phyloP scores from a whole-genome alignment of 1,140 invertebrate genomes.

The Sitobion miscanthi region DNA sequence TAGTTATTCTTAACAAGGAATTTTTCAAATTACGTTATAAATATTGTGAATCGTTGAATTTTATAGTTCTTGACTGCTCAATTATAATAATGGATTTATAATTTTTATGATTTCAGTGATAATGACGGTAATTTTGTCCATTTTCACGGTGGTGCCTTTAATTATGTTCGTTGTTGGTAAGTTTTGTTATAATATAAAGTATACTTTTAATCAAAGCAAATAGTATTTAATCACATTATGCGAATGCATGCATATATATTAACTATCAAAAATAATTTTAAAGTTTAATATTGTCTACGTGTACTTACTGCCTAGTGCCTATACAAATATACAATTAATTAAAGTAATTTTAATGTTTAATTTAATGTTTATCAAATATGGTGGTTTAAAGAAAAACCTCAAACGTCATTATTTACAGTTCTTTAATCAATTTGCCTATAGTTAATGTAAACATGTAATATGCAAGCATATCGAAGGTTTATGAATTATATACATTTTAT shows the following conservation, averaged over 20 bases:
- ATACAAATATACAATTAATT: background rate
- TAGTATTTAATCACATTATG: background rate
- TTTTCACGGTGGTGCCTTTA: constrained; percentile 30
- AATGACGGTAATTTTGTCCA: constrained; percentile 43
- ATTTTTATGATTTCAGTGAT: constrained; percentile 56
- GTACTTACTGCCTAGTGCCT: background rate
- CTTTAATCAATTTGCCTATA: background rate
- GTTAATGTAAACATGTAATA: background rate
- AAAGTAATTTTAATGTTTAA: background rate
- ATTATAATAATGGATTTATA: constrained; percentile 8
- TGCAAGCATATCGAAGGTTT: background rate
- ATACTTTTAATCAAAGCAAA: background rate
- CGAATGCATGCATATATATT: background rate
- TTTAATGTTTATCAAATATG: background rate
- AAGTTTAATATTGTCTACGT: background rate
- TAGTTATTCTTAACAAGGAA: background rate
- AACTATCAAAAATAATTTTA: background rate
- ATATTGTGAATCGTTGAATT: background rate
- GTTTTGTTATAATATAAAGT: background rate
- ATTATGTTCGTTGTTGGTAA: constrained; percentile 55
- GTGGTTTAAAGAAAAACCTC: background rate
- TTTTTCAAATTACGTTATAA: background rate
- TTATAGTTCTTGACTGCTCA: background rate
- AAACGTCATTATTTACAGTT: background rate
- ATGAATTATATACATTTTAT: background rate